A percentile compares a stretch with the other conserved stretches of the same genome.
Evolutionary conservation across 2,113 vertebrate genomes (phyloP).

Genomic region (Noturus placidus): DNA sequence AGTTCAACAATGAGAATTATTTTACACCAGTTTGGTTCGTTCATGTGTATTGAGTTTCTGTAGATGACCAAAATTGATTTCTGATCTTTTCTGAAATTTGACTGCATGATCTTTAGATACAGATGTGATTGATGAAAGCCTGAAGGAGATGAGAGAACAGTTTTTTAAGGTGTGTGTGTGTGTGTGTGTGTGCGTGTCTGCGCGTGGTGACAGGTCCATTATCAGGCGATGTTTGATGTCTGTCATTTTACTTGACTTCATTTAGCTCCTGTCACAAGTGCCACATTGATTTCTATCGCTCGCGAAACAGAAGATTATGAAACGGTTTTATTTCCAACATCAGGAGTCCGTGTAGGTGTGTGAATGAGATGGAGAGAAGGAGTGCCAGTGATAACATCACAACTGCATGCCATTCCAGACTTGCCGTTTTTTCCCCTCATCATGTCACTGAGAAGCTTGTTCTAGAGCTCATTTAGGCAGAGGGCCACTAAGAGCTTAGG

Average conservation of each 20-base stretch:
- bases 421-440: neutral
- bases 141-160: constrained; percentile 19
- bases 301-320: constrained; percentile 25
- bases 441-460: neutral
- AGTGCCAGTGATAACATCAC: neutral
- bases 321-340: constrained; percentile 23
- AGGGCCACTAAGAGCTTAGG: neutral
- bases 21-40: neutral
- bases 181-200: neutral
- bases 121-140: constrained; percentile 28
- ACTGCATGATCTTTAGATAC: constrained; percentile 25
- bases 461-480: neutral
- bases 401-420: neutral
- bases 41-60: constrained; percentile 4
- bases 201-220: constrained; percentile 32
- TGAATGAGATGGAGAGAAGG: neutral
- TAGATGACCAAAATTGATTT: constrained; percentile 29
- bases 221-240: constrained; percentile 44
- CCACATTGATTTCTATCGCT: constrained; percentile 37
- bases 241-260: constrained; percentile 50
- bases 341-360: constrained; percentile 23
- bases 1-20: neutral
- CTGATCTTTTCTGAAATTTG: constrained; percentile 10
- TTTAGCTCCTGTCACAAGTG: constrained; percentile 40
- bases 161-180: constrained; percentile 8